phyloP scores from a whole-genome alignment of 2,797 vertebrate genomes.

The Phyllotis vaccarum region DNA sequence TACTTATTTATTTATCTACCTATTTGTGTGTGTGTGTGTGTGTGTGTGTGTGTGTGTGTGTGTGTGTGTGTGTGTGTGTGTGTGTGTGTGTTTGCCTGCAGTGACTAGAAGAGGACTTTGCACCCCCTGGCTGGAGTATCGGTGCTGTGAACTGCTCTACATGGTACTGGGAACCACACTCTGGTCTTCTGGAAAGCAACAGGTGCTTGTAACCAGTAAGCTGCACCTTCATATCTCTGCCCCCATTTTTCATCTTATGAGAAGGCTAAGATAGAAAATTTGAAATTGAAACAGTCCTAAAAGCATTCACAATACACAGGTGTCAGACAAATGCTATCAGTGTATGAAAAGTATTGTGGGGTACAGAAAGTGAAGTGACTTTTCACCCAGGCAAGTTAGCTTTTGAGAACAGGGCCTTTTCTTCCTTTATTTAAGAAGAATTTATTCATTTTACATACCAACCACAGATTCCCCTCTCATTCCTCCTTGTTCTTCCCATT shows the following conservation, averaged over 20 bases:
- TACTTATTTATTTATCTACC: background rate
- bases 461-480: no score
- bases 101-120: background rate
- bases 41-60: background rate
- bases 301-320: background rate
- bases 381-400: background rate
- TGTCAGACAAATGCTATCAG: background rate
- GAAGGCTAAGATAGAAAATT: background rate
- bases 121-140: background rate
- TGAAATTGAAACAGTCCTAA: background rate
- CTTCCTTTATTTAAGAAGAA: no score
- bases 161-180: background rate
- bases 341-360: background rate
- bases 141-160: background rate
- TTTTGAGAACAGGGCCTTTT: background rate
- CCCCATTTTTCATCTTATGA: background rate
- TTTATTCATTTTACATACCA: no score
- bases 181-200: background rate
- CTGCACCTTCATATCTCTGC: background rate
- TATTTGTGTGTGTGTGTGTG: background rate
- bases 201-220: background rate
- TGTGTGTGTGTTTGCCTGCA: background rate
- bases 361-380: background rate
- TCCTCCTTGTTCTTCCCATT: no score
- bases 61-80: background rate